Evolutionary conservation across 2,797 vertebrate genomes (phyloP).

Genomic region (Ptychadena robeensis): DNA sequence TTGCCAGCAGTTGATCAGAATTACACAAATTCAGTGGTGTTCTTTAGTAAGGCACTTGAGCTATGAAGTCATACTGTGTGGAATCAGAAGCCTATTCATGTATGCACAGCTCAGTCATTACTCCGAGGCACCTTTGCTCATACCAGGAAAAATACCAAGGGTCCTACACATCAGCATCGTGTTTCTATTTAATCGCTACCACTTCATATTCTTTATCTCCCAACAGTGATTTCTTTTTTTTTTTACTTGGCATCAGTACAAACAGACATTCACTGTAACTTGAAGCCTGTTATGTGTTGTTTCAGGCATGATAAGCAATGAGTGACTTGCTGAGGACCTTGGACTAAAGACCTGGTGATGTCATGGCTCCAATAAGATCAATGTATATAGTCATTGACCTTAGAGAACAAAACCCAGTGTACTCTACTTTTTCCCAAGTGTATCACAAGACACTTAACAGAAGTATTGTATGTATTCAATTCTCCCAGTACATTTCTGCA

Average conservation of each 20-base stretch:
- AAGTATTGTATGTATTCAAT: conserved; percentile 19
- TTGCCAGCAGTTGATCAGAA: conserved; percentile 29
- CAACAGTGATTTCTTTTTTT: conserved; percentile 16
- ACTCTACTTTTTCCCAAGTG: conserved; percentile 8
- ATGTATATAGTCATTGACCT: conserved; percentile 16
- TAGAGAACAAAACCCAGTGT: conserved; percentile 3
- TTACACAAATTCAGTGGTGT: conserved; percentile 10
- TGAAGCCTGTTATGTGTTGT: conserved; percentile 17
- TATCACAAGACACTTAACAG: conserved; percentile 14
- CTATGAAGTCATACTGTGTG: conserved; percentile 49
- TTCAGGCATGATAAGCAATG: conserved; percentile 31
- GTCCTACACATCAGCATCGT: conserved; percentile 32
- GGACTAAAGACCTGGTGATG: conserved; percentile 6
- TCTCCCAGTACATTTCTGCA: not conserved
- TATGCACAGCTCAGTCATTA: conserved; percentile 47
- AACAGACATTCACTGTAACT: conserved; percentile 1
- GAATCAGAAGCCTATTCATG: conserved; percentile 56
- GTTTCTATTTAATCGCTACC: not conserved
- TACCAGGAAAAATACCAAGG: conserved; percentile 44
- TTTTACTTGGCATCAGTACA: conserved; percentile 15
- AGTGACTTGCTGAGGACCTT: conserved; percentile 6
- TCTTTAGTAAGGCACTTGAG: conserved; percentile 44
- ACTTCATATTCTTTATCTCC: conserved; percentile 27
- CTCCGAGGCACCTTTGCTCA: conserved; percentile 21
- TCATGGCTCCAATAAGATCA: conserved; percentile 34